Evolutionary conservation across 1,140 invertebrate genomes (phyloP).

Genomic region (Papilio glaucus): DNA sequence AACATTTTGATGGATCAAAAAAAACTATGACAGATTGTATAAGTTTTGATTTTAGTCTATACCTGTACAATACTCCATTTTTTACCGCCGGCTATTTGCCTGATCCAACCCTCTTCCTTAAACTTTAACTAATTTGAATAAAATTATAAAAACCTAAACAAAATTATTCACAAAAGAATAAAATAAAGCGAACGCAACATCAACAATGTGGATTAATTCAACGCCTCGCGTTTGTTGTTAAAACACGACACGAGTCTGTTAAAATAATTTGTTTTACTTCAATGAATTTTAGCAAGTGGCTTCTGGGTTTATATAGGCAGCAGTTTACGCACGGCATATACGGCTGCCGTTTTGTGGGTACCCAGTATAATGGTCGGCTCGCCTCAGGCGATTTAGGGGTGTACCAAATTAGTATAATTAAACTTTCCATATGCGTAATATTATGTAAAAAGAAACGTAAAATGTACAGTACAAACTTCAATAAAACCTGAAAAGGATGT

Average conservation of each 20-base stretch:
- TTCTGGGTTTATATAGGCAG: slow-evolving; percentile 6
- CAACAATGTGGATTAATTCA: not conserved
- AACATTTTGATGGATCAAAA: too few relatives aligned
- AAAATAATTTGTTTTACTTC: slow-evolving; percentile 27
- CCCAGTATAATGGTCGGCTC: slow-evolving; percentile 27
- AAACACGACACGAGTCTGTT: not conserved
- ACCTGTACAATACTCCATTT: too few relatives aligned
- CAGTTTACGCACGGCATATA: not conserved
- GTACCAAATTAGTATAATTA: slow-evolving; percentile 23
- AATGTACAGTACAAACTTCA: not conserved
- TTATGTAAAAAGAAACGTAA: not conserved
- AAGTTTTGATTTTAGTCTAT: too few relatives aligned
- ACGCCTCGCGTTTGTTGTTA: not conserved
- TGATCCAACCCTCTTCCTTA: too few relatives aligned
- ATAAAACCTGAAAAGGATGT: not conserved
- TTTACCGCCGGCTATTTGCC: too few relatives aligned
- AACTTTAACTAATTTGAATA: not conserved
- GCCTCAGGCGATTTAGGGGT: slow-evolving; percentile 22
- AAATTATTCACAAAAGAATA: not conserved
- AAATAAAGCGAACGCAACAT: not conserved
- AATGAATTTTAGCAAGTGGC: slow-evolving; percentile 28
- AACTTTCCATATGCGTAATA: slow-evolving; percentile 16
- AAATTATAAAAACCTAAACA: not conserved
- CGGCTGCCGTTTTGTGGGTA: slow-evolving; percentile 6
- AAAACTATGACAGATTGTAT: too few relatives aligned